Percentiles rank a stretch among this genome's conserved stretches.
Conservation (phyloP, 1,140 invertebrate species). For the Apocrypta bakeri region DNA sequence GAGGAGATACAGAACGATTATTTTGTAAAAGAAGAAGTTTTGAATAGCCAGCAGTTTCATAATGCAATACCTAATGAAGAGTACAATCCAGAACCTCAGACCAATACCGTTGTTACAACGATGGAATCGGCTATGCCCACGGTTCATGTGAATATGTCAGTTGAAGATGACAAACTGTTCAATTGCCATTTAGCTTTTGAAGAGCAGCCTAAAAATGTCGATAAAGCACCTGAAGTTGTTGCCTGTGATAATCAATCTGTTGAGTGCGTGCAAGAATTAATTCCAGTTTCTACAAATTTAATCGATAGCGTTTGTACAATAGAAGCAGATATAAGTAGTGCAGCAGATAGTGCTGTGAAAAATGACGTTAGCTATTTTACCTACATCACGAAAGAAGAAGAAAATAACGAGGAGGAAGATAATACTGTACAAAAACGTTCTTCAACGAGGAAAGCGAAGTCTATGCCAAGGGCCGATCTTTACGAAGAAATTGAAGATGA, state of each 20-base stretch:
- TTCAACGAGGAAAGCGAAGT: conserved; percentile 62
- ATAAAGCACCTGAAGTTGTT: conserved; percentile 33
- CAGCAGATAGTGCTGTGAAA: conserved; percentile 47
- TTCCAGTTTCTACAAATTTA: conserved; percentile 47
- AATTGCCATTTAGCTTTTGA: conserved; percentile 67
- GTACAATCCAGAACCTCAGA: conserved; percentile 55
- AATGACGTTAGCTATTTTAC: conserved; percentile 45
- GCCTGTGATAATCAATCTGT: conserved; percentile 36
- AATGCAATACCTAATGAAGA: conserved; percentile 49
- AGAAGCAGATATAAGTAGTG: conserved; percentile 27
- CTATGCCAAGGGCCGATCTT: conserved; percentile 46
- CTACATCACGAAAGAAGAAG: conserved; percentile 41
- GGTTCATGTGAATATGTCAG: conserved; percentile 58
- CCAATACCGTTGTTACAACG: conserved; percentile 52
- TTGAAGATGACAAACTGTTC: conserved; percentile 67
- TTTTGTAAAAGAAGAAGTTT: conserved; percentile 67
- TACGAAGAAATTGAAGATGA: conserved; percentile 62
- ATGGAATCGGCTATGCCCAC: conserved; percentile 50
- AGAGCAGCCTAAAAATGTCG: conserved; percentile 31
- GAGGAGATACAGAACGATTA: conserved; percentile 60
- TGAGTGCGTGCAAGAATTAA: conserved; percentile 45
- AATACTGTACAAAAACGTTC: conserved; percentile 58
- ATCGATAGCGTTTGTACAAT: conserved; percentile 40
- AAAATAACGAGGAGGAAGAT: conserved; percentile 47
- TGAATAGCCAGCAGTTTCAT: conserved; percentile 51